Conservation (phyloP, 1,140 invertebrate genomes). For the Zaprionus vittiger region DNA sequence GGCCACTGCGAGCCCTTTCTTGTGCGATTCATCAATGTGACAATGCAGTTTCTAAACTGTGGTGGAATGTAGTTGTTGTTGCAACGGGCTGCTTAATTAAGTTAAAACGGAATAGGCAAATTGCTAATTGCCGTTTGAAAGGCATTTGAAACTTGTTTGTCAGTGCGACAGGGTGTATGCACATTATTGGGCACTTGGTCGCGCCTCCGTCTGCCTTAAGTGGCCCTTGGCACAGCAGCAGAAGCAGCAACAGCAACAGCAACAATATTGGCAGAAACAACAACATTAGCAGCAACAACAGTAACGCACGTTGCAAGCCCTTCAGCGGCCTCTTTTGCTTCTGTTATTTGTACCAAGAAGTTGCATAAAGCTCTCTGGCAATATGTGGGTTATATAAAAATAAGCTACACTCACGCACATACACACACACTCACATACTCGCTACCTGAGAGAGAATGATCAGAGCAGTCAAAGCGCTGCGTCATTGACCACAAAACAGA, state of each 20-base stretch:
- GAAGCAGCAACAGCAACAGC: not conserved
- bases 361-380: constrained; percentile 47
- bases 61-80: not conserved
- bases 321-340: constrained; percentile 6
- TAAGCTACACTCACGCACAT: constrained; percentile 20
- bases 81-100: constrained; percentile 18
- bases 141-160: constrained; percentile 38
- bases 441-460: constrained; percentile 34
- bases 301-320: constrained; percentile 16
- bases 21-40: constrained; percentile 59
- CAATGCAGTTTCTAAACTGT: constrained; percentile 52
- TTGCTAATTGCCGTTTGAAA: constrained; percentile 60
- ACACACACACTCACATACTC: constrained; percentile 1
- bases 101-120: constrained; percentile 29
- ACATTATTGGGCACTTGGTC: constrained; percentile 33
- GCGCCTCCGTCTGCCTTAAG: constrained; percentile 24
- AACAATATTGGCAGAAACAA: not conserved
- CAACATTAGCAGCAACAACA: not conserved
- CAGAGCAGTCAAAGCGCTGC: constrained; percentile 53
- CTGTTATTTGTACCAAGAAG: constrained; percentile 41
- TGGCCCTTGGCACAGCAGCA: constrained; percentile 7
- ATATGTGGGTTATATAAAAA: constrained; percentile 74
- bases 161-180: constrained; percentile 38
- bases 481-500: constrained; percentile 70
- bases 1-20: constrained; percentile 46